Base-by-base conservation (phyloP, 1,140 invertebrate species). In the Sycophaga agraensis region DNA sequence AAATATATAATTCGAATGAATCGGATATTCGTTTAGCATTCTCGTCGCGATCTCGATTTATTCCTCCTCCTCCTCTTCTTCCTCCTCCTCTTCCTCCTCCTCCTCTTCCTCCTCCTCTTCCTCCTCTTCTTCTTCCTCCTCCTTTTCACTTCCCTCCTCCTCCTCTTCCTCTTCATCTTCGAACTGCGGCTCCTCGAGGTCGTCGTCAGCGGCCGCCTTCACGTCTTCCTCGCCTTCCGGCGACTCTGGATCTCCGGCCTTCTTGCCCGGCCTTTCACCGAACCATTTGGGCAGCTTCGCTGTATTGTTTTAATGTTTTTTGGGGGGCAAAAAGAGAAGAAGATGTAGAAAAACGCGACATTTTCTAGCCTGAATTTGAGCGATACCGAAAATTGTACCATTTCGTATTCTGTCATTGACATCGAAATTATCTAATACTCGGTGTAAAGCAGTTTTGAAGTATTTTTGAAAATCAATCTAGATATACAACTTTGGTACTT, bases 261-360 rank as follows among this genome's bases (percentile, higher is more conserved):
- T 94, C 82, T 93, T 94, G 85, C 92, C 92, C 63, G 93, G 92
- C 81, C 92, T 85, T 82, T 94, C 93, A 72, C 92, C 92, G 85
- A 94, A 94, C 91, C 93, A 95, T 81, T 94, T 95, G 68, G 92
- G 92, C 79, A 94, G 84, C 84, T 90, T 89, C 84, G 91, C 92
- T 94, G 73, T 76, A 73, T 31, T 16, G 17, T 17, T 45, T 45
- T 45, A n/a, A n/a, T n/a, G n/a, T n/a, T n/a, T n/a, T n/a, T n/a
- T n/a, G n/a, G n/a, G n/a, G n/a, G n/a, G n/a, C n/a, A n/a, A n/a
- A n/a, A n/a, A n/a, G n/a, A n/a, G n/a, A n/a, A n/a, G n/a, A n/a
- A n/a, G n/a, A n/a, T n/a, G n/a, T n/a, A n/a, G n/a, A n/a, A n/a
- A n/a, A n/a, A n/a, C n/a, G n/a, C n/a, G n/a, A n/a, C n/a, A n/a